Base-by-base conservation (phyloP, 2,888 invertebrate species). In the Drosophila flavopinicola region DNA sequence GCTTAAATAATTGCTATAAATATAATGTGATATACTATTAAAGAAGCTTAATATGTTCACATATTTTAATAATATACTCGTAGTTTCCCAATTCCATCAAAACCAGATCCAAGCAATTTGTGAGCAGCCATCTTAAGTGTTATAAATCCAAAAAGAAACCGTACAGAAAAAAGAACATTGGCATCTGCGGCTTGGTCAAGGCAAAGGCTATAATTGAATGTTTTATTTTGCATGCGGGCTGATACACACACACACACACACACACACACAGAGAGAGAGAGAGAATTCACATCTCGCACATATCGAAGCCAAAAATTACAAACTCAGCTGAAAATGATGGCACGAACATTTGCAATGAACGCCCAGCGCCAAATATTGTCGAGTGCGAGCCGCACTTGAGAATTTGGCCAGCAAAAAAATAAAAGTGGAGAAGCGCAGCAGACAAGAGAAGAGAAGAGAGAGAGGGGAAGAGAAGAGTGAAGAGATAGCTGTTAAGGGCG, bases 171-270 rank as follows among this genome's bases (percentile, higher is more conserved):
- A 48, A 58, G 58, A 54, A 24, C 41, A 41, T 82, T 64, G 70
- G 66, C 87, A 85, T 87, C 82, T 85, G 87, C 78, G 33, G 44
- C 52, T 45, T 87, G 79, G 87, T 80, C 86, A 87, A 80, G 84
- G 65, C 79, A 44, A 87, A 67, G 61, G 69, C 48, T 75, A 75
- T 87, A 78, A 85, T 87, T 68, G 86, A 83, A 85, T 75, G 70
- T 75, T 87, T 78, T 47, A 78, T 66, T 69, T 63, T 72, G 74
- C 64, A 74, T 59, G 38, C 25, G 32, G 35, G 49, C 53, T 35
- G 15, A 56, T 15, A 42, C 49, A 25, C 32, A 49, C 24, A 35
- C 44, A 45, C 32, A 29, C 20, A 41, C 20, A 24, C 35, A 33
- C 24, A 23, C 10, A 13, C 9, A n/a, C 25, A 27, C 30, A 48